These are phyloP conservation scores for Acleris emargana DNA, from an alignment of 2,888 invertebrate genomes.

Conservation along the genomic window DNA sequence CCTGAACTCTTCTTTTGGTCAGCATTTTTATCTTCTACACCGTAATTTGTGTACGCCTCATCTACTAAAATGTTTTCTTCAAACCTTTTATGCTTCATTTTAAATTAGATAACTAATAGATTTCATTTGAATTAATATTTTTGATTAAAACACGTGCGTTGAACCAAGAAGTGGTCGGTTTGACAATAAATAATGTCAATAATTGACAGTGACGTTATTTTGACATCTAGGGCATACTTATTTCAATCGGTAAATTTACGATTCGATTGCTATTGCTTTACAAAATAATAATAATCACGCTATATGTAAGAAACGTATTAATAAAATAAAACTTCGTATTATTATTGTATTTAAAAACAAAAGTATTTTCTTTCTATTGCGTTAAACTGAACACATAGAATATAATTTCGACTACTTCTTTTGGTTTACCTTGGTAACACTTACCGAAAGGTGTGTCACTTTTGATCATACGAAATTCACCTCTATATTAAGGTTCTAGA, in stretches of 20 bases:
- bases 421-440: conserved; percentile 10
- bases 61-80: conserved; percentile 79
- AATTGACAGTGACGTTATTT: conserved; percentile 17
- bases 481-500: rapidly evolving
- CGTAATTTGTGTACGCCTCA: conserved; percentile 76
- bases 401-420: neutral
- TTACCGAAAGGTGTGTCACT: conserved; percentile 24
- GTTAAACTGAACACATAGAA: too few species aligned
- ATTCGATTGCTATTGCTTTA: neutral
- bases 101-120: conserved; percentile 40
- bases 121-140: conserved; percentile 26
- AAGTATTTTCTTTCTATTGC: too few species aligned
- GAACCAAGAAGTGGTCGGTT: conserved; percentile 25
- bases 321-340: too few species aligned
- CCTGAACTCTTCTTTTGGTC: conserved; percentile 73
- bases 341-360: too few species aligned
- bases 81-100: conserved; percentile 80
- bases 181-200: conserved; percentile 22
- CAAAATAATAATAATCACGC: neutral
- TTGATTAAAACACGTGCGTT: conserved; percentile 54
- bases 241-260: conserved; percentile 5
- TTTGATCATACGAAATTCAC: neutral
- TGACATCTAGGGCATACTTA: neutral
- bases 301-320: too few species aligned
- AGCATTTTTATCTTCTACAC: conserved; percentile 71